Percentiles rank a stretch among this genome's conserved stretches.
Evolutionary conservation across 2,797 vertebrate species (phyloP).

Genomic region (Sciurus carolinensis): DNA sequence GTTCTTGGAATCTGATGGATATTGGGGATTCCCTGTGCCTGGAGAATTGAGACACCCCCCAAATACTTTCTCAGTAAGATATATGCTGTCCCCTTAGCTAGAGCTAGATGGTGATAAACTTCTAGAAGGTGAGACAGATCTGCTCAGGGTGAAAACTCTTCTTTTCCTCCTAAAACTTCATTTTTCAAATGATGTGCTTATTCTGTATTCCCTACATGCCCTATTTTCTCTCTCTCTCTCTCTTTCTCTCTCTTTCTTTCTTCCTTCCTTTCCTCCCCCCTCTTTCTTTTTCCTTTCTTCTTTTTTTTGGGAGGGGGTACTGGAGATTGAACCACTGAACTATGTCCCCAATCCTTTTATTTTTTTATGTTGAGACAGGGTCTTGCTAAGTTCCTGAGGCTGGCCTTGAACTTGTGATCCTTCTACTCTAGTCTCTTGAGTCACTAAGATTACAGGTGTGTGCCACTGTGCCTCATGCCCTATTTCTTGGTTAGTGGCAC

Average conservation of each 20-base stretch:
- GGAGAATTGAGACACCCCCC: background rate
- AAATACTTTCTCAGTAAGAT: background rate
- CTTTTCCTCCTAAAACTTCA: conserved; percentile 49
- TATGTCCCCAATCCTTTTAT: too few relatives aligned
- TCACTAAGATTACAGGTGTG: background rate
- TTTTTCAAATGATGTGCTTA: conserved; percentile 37
- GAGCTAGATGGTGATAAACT: conserved; percentile 25
- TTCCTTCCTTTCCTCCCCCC: too few relatives aligned
- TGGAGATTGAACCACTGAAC: too few relatives aligned
- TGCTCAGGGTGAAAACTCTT: background rate
- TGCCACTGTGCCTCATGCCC: background rate
- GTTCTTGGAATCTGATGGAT: conserved; percentile 16
- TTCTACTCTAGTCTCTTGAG: background rate
- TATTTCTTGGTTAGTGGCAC: conserved; percentile 58
- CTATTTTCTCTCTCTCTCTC: too few relatives aligned
- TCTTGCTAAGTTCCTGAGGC: background rate
- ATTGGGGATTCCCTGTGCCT: conserved; percentile 26
- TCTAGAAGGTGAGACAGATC: conserved; percentile 32
- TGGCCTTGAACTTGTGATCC: background rate
- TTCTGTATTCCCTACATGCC: background rate
- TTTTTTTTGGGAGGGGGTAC: too few relatives aligned
- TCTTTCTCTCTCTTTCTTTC: too few relatives aligned
- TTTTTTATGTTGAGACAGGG: background rate
- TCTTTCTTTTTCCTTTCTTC: too few relatives aligned
- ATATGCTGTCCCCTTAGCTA: conserved; percentile 20